Evolutionary conservation across 2,113 vertebrate genomes (phyloP).

Genomic region (Piprites chloris): DNA sequence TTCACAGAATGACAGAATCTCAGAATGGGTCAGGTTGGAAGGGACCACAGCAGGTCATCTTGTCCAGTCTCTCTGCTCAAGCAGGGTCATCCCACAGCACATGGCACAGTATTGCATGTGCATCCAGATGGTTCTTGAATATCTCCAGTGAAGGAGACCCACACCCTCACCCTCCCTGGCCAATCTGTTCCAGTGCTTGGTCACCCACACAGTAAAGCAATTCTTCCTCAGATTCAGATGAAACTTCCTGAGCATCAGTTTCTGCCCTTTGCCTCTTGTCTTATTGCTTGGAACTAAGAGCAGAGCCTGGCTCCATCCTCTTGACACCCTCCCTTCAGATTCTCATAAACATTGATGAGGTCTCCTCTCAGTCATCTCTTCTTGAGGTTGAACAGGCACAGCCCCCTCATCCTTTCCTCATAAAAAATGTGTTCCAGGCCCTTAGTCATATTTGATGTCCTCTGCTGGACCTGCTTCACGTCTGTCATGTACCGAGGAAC

Average conservation of each 20-base stretch:
- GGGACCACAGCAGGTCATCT: background rate
- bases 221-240: background rate
- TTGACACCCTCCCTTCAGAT: background rate
- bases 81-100: background rate
- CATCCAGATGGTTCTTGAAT: background rate
- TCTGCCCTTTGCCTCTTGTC: background rate
- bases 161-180: background rate
- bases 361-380: background rate
- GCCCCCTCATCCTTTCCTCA: background rate
- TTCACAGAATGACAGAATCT: background rate
- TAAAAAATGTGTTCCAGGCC: background rate
- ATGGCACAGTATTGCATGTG: fast-evolving
- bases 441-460: background rate
- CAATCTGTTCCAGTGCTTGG: fast-evolving
- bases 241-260: background rate
- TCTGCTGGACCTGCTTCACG: background rate
- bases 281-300: background rate
- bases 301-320: background rate
- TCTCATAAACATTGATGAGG: background rate
- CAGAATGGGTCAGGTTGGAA: background rate
- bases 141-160: background rate
- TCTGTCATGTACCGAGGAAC: background rate
- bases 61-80: background rate
- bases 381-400: background rate
- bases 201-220: background rate